Percentiles rank a stretch among this genome's conserved stretches.
These are phyloP conservation scores for Gobio occitaniae DNA, from an alignment of 2,797 vertebrate species.

Conservation along the genomic window DNA sequence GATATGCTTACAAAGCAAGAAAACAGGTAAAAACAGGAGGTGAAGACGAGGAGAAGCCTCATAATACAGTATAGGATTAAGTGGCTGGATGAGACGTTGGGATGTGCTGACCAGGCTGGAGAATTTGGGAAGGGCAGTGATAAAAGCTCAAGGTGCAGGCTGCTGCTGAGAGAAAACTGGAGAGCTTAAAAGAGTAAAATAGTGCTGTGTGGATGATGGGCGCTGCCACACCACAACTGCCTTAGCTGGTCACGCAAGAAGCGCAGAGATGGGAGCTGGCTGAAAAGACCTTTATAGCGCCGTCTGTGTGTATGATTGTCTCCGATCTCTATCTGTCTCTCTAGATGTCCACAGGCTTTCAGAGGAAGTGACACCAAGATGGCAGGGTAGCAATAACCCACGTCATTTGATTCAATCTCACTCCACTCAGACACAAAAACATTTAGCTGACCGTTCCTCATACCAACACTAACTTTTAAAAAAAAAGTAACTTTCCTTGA, in stretches of 20 bases:
- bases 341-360: conserved; percentile 50
- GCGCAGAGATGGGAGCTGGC: conserved; percentile 53
- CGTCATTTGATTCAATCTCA: conserved; percentile 76
- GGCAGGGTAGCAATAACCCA: conserved; percentile 66
- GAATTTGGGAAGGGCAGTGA: conserved; percentile 48
- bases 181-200: conserved; percentile 44
- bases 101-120: conserved; percentile 58
- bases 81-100: conserved; percentile 65
- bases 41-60: conserved; percentile 51
- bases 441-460: neutral
- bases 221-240: conserved; percentile 25
- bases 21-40: neutral
- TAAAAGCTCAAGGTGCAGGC: conserved; percentile 50
- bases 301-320: conserved; percentile 34
- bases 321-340: conserved; percentile 57
- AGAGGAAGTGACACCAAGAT: conserved; percentile 67
- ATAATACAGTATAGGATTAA: conserved; percentile 57
- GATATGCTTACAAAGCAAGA: conserved; percentile 59
- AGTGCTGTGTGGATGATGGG: conserved; percentile 58
- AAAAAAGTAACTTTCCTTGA: conserved; percentile 2
- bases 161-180: conserved; percentile 58
- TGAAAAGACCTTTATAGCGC: conserved; percentile 67
- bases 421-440: conserved; percentile 29
- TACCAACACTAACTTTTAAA: conserved; percentile 46
- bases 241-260: conserved; percentile 1